Percentiles rank a stretch among this genome's conserved stretches.
phyloP scores from a whole-genome alignment of 2,888 invertebrate genomes.

The Diarsia rubi region DNA sequence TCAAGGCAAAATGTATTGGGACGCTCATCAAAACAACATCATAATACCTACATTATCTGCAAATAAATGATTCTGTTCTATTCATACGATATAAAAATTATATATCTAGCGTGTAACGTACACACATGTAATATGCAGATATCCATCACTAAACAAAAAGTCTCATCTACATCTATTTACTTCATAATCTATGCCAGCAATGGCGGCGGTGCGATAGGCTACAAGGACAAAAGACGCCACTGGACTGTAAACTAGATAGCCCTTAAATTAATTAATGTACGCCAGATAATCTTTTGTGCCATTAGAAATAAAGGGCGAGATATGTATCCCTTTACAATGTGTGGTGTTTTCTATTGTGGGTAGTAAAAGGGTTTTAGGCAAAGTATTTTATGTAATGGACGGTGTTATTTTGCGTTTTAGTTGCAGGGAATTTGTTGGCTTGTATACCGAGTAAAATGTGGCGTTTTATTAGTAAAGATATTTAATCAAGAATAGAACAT shows the following conservation, averaged over 20 bases:
- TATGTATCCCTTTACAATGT: constrained; percentile 56
- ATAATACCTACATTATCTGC: too few relatives aligned
- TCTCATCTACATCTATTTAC: constrained; percentile 59
- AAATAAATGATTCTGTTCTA: too few relatives aligned
- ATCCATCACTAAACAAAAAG: neutral
- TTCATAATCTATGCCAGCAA: constrained; percentile 57
- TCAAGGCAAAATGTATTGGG: too few relatives aligned
- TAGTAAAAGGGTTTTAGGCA: constrained; percentile 56
- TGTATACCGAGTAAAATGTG: neutral
- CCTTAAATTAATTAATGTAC: constrained; percentile 80
- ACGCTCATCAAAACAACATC: too few relatives aligned
- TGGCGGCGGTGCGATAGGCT: constrained; percentile 69
- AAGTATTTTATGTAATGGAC: constrained; percentile 17
- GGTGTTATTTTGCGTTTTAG: constrained; percentile 11
- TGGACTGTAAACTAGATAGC: constrained; percentile 80
- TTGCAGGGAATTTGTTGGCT: neutral
- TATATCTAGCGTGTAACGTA: too few relatives aligned
- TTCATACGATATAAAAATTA: too few relatives aligned
- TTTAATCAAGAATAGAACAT: neutral
- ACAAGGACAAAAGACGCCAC: constrained; percentile 72
- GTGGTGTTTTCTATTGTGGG: constrained; percentile 55
- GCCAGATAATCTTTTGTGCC: constrained; percentile 69
- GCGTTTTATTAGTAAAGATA: neutral
- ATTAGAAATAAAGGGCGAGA: constrained; percentile 66
- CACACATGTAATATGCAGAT: neutral